Evolutionary conservation across 1,140 invertebrate genomes (phyloP).

Genomic region (Probaryconus sp.): DNA sequence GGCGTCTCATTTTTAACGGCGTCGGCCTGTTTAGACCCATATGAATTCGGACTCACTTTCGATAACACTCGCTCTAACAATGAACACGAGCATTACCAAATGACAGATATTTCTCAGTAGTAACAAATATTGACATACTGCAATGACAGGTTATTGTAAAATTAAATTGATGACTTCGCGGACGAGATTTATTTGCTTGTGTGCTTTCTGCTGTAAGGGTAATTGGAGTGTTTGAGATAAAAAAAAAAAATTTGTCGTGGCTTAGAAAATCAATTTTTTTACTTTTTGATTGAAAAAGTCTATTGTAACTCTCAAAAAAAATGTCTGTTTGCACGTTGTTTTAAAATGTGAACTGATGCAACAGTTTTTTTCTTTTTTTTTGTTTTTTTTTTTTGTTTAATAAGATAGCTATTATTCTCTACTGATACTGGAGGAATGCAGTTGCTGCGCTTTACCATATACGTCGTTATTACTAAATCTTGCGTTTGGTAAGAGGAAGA

Average conservation of each 20-base stretch:
- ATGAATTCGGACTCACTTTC: constrained; percentile 33
- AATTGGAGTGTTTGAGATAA: too few relatives aligned
- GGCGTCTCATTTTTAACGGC: constrained; percentile 65
- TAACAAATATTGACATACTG: constrained; percentile 29
- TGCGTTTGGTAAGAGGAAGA: constrained; percentile 49
- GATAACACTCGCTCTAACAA: constrained; percentile 7
- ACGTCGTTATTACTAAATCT: constrained; percentile 60
- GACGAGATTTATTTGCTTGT: too few relatives aligned
- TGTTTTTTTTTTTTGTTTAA: too few relatives aligned
- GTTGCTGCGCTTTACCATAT: constrained; percentile 42
- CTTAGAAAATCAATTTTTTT: too few relatives aligned
- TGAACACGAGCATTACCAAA: constrained; percentile 21
- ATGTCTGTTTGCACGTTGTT: too few relatives aligned
- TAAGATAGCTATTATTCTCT: constrained; percentile 59
- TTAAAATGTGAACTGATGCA: too few relatives aligned
- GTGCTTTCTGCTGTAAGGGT: too few relatives aligned
- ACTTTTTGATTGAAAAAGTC: too few relatives aligned
- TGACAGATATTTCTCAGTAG: constrained; percentile 7
- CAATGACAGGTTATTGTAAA: background rate
- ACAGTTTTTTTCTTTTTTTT: too few relatives aligned
- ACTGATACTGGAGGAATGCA: constrained; percentile 47
- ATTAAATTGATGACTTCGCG: too few relatives aligned
- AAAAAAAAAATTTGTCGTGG: too few relatives aligned
- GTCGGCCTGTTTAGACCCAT: constrained; percentile 58
- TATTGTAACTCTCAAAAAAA: too few relatives aligned